A percentile compares a stretch with the other conserved stretches of the same genome.
Conservation (phyloP, 2,113 vertebrate genomes). For the Cochlearius cochlearius region DNA sequence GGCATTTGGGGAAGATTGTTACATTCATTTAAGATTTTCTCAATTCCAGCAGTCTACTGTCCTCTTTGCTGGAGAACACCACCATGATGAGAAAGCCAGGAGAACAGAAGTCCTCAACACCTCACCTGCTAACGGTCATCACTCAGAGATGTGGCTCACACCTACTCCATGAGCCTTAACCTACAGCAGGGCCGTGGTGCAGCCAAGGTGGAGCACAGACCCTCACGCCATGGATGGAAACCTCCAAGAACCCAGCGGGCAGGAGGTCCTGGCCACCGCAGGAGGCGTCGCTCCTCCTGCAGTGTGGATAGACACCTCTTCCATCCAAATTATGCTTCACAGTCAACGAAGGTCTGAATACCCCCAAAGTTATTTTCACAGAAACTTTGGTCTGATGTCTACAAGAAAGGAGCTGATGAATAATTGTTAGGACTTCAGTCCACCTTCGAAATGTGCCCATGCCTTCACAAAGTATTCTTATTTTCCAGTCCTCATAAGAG, state of each 20-base stretch:
- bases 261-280: neutral
- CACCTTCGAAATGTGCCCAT: neutral
- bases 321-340: accelerated
- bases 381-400: neutral
- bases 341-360: neutral
- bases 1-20: neutral
- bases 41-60: neutral
- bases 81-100: neutral
- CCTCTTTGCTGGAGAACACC: neutral
- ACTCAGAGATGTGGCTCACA: neutral
- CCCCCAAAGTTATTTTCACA: neutral
- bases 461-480: neutral
- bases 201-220: neutral
- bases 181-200: too few relatives aligned
- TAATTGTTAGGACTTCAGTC: neutral
- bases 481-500: neutral
- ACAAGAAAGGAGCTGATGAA: neutral
- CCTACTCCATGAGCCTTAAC: neutral
- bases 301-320: neutral
- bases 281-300: neutral
- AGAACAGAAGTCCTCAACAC: neutral
- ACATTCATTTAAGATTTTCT: neutral
- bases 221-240: neutral
- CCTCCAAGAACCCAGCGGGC: neutral
- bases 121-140: neutral